These are phyloP conservation scores for Trissoscelio sp. DNA, from an alignment of 2,888 invertebrate species.

Conservation along the genomic window DNA sequence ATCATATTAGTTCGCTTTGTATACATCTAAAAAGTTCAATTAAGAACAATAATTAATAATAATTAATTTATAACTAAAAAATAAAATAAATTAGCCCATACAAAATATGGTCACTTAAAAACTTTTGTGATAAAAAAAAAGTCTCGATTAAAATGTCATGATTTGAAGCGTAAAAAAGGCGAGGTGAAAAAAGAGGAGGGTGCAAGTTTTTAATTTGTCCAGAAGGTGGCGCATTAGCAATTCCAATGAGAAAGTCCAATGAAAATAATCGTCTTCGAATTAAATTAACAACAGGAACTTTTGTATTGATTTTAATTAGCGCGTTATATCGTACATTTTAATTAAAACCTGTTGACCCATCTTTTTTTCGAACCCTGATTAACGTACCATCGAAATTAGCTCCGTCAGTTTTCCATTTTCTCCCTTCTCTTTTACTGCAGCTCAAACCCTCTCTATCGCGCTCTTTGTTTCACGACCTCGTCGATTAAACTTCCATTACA, in stretches of 20 bases:
- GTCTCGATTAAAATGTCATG: not conserved
- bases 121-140: not conserved
- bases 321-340: constrained; percentile 35
- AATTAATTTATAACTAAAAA: too few species aligned
- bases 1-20: too few species aligned
- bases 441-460: not conserved
- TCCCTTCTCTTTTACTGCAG: not conserved
- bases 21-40: too few species aligned
- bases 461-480: not conserved
- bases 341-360: constrained; percentile 57
- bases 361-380: constrained; percentile 41
- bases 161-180: not conserved
- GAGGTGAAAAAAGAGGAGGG: constrained; percentile 2
- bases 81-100: too few species aligned
- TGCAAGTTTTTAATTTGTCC: constrained; percentile 10
- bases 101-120: not conserved
- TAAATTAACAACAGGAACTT: constrained; percentile 37
- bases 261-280: constrained; percentile 49
- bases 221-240: constrained; percentile 39
- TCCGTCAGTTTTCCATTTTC: constrained; percentile 49
- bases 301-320: constrained; percentile 62
- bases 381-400: constrained; percentile 42
- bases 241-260: constrained; percentile 36
- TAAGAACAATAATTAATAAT: too few species aligned
- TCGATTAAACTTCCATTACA: constrained; percentile 52